Evolutionary conservation across 2,888 invertebrate species (phyloP), one percentile per base, ranked within the genome.

Genomic region (Apamea crenata): DNA sequence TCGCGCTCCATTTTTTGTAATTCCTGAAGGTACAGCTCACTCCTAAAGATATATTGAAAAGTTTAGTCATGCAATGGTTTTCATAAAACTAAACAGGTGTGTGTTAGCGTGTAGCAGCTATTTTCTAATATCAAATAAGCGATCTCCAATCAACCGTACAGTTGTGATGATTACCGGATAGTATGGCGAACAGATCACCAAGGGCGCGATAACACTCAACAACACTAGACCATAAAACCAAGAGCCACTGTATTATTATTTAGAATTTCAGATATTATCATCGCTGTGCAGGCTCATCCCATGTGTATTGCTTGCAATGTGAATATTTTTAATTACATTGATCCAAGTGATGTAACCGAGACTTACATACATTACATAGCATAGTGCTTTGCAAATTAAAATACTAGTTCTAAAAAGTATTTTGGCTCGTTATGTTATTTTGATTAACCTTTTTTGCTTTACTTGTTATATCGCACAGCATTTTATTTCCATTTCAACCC

Each of bases 1-100:
- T 94, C 92, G n/a, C 83, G 77, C 32, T 92, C 89, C 32, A 93
- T 36, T 21, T 89, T 90, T 25, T 93, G 88, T 47, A 91, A 74
- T 81, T 94, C 85, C 44, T 92, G 86, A 36, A 83, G 89, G n/a
- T 87, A 90, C 0, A 91, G 59, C n/a, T 94, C 91, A 75, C 90
- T 87, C 88, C 95, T 95, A 91, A 86, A 92, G 92, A 61, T 40
- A 78, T 61, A 68, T 63, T 67, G 8, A 40, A 47, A 63, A 61
- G 25, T 70, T 70, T 66, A 78, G 40, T 32, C 25, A 59, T 59
- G 40, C 53, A 72, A 77, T 61, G 7, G 18, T 36, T 73, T 68
- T 44, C 21, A 47, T 70, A 40, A 36, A 65, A 78, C 5, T 40
- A 53, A 66, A 65, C 65, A 61, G 65, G 29, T 66, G 70, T 82